Evolutionary conservation across 2,888 invertebrate species (phyloP).

Genomic region (Aleiodes testaceus): DNA sequence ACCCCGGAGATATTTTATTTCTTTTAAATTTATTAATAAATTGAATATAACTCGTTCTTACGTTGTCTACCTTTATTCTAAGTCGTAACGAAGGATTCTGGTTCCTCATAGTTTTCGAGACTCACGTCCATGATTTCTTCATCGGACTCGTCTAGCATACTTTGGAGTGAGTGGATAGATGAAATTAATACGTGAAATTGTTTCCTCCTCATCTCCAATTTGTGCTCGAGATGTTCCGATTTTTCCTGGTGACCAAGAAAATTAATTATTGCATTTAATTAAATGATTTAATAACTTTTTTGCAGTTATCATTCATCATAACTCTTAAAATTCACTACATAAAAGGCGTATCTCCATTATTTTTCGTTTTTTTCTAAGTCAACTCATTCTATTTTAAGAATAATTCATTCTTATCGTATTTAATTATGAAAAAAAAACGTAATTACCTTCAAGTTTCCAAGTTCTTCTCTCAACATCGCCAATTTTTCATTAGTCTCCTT

Average conservation of each 20-base stretch:
- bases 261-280: too few relatives aligned
- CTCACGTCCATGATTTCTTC: slow-evolving; percentile 76
- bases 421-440: too few relatives aligned
- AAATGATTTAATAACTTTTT: too few relatives aligned
- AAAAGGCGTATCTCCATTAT: too few relatives aligned
- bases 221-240: slow-evolving; percentile 82
- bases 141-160: slow-evolving; percentile 83
- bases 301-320: too few relatives aligned
- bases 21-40: slow-evolving; percentile 2
- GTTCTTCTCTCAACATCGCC: slow-evolving; percentile 82
- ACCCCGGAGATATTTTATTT: neutral
- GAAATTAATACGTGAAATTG: slow-evolving; percentile 92
- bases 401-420: too few relatives aligned
- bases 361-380: too few relatives aligned
- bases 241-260: slow-evolving; percentile 75
- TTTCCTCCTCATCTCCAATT: slow-evolving; percentile 87
- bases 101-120: slow-evolving; percentile 72
- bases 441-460: slow-evolving; percentile 77
- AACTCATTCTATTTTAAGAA: too few relatives aligned
- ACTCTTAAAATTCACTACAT: too few relatives aligned
- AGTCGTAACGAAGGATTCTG: slow-evolving; percentile 57
- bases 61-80: slow-evolving; percentile 45
- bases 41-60: neutral
- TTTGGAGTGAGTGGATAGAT: slow-evolving; percentile 89
- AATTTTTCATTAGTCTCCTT: slow-evolving; percentile 84